phyloP scores from a whole-genome alignment of 1,140 invertebrate genomes.

The Colletes gigas region DNA sequence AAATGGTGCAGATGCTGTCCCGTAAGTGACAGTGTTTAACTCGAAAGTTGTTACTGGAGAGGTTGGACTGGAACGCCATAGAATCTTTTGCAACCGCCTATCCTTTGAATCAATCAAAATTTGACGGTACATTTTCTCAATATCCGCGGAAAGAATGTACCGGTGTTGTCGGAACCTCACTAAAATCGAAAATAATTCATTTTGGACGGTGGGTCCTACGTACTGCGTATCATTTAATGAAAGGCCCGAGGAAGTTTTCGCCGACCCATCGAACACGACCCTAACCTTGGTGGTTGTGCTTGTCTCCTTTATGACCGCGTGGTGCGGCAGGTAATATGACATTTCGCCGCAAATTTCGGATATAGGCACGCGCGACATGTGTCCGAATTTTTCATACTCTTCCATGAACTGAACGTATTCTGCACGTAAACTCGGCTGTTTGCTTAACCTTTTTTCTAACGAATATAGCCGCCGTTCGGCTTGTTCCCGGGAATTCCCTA shows the following conservation, averaged over 20 bases:
- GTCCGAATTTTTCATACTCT: neutral
- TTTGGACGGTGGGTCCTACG: neutral
- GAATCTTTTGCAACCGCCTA: neutral
- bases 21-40: neutral
- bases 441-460: neutral
- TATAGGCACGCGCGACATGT: neutral
- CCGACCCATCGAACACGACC: conserved; percentile 2
- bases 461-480: neutral
- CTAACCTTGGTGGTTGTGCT: neutral
- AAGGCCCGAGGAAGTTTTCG: neutral
- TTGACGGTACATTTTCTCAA: conserved; percentile 14
- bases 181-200: neutral
- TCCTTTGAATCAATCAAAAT: neutral
- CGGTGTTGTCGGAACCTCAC: neutral
- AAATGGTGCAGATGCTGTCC: neutral
- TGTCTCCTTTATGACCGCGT: neutral
- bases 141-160: neutral
- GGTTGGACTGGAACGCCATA: neutral
- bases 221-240: neutral
- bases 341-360: neutral
- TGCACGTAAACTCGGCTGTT: too few relatives aligned
- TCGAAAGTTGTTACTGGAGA: neutral
- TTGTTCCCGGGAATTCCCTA: neutral
- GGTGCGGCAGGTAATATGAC: neutral
- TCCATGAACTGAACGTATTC: neutral